These are phyloP conservation scores for Podilymbus podiceps DNA, from an alignment of 2,113 vertebrate genomes.

Conservation along the genomic window DNA sequence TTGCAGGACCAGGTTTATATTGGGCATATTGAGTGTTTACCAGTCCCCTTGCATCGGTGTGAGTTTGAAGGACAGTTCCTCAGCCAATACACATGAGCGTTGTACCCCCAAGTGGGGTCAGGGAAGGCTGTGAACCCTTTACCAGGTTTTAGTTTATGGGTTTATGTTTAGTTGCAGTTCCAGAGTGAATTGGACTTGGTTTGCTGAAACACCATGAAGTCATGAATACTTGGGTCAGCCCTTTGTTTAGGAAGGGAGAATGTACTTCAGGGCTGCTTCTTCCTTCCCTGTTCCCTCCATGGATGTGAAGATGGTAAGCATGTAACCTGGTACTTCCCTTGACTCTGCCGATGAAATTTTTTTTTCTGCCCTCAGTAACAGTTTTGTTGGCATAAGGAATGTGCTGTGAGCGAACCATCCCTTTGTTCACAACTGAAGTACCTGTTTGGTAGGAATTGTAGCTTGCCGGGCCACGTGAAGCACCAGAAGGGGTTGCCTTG, in stretches of 20 bases:
- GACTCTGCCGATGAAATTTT: not conserved
- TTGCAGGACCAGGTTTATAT: not conserved
- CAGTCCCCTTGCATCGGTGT: not conserved
- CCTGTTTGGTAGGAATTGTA: not conserved
- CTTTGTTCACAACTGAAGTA: not conserved
- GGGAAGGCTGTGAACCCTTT: not conserved
- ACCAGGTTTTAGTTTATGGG: not conserved
- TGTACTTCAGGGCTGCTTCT: not conserved
- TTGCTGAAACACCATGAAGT: not conserved
- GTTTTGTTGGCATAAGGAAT: not conserved
- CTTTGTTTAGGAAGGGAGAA: not conserved
- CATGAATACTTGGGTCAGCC: not conserved
- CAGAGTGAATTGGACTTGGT: not conserved
- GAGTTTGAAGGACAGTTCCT: not conserved
- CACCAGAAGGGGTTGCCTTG: not conserved
- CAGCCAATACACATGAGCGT: fast-evolving
- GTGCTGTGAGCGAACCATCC: not conserved
- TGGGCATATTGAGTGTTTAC: not conserved
- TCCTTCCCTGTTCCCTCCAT: fast-evolving
- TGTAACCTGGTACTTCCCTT: not conserved
- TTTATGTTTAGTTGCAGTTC: not conserved
- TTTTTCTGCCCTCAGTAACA: not conserved
- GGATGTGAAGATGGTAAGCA: not conserved
- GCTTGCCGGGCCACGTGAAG: not conserved
- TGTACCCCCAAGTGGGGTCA: fast-evolving